A percentile compares a stretch with the other conserved stretches of the same genome.
phyloP scores from a whole-genome alignment of 2,113 vertebrate genomes.

The Nannospalax galili region DNA sequence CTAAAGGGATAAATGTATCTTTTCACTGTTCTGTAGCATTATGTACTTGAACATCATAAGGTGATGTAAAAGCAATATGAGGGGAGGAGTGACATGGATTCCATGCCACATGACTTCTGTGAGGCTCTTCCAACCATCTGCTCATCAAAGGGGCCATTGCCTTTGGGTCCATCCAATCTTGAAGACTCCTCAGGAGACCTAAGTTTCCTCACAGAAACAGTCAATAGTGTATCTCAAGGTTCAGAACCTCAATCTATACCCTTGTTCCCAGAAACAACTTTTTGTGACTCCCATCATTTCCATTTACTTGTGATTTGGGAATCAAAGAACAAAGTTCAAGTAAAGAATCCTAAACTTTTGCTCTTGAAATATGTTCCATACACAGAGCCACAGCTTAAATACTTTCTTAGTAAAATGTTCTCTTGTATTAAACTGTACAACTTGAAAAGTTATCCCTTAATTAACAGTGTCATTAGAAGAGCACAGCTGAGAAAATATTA shows the following conservation, averaged over 20 bases:
- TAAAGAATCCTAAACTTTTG: constrained; percentile 29
- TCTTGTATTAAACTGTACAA: constrained; percentile 19
- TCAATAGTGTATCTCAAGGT: constrained; percentile 65
- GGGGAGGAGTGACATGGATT: neutral
- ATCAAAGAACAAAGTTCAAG: constrained; percentile 47
- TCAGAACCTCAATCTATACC: constrained; percentile 75
- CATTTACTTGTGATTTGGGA: constrained; percentile 63
- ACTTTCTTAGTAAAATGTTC: neutral
- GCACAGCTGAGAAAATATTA: neutral
- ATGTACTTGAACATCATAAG: constrained; percentile 21
- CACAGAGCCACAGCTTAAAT: neutral
- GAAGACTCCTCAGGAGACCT: constrained; percentile 56
- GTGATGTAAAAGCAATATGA: neutral
- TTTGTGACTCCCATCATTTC: constrained; percentile 64
- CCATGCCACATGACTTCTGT: neutral
- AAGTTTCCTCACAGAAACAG: constrained; percentile 65
- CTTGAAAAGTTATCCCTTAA: constrained; percentile 22
- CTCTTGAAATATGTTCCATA: constrained; percentile 38
- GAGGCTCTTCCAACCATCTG: constrained; percentile 46
- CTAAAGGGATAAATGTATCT: neutral
- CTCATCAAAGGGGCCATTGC: constrained; percentile 48
- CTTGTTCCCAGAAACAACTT: constrained; percentile 59
- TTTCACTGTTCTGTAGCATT: neutral
- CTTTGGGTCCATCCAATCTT: constrained; percentile 61
- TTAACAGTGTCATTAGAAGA: neutral